A percentile compares a stretch with the other conserved stretches of the same genome.
Conservation (phyloP, 2,888 invertebrate species). For the Drosophila acutilabella region DNA sequence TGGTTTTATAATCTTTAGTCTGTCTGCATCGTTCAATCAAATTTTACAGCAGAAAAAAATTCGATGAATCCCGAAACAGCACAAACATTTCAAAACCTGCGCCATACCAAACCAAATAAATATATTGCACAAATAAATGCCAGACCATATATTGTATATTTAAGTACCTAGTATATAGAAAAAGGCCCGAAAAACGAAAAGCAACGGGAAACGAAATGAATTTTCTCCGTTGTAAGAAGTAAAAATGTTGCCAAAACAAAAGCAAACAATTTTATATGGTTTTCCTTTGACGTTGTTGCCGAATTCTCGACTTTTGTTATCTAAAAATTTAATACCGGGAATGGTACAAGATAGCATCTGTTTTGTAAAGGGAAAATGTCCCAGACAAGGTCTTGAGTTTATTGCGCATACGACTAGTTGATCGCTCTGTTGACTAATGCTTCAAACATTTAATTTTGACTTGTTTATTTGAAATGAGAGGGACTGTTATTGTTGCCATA, state of each 20-base stretch:
- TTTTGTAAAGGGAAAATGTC: conserved; percentile 37
- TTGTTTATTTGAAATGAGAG: conserved; percentile 48
- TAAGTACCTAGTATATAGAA: conserved; percentile 24
- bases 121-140: conserved; percentile 63
- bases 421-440: conserved; percentile 58
- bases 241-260: conserved; percentile 65
- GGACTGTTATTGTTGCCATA: conserved; percentile 41
- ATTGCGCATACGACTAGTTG: conserved; percentile 52
- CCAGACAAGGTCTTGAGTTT: conserved; percentile 26
- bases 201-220: conserved; percentile 56
- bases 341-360: conserved; percentile 23
- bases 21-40: conserved; percentile 3
- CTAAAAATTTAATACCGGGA: conserved; percentile 15
- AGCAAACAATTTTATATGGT: conserved; percentile 39
- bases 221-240: conserved; percentile 71
- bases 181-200: conserved; percentile 25
- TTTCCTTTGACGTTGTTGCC: conserved; percentile 34
- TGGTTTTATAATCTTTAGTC: conserved; percentile 8
- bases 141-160: conserved; percentile 52
- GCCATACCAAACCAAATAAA: conserved; percentile 39
- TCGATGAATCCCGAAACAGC: conserved; percentile 30
- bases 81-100: conserved; percentile 52
- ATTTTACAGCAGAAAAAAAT: conserved; percentile 5
- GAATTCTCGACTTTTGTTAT: conserved; percentile 21
- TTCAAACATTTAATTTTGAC: conserved; percentile 58